Evolutionary conservation across 1,140 invertebrate genomes (phyloP).

Genomic region (Drosophila fuyamai): DNA sequence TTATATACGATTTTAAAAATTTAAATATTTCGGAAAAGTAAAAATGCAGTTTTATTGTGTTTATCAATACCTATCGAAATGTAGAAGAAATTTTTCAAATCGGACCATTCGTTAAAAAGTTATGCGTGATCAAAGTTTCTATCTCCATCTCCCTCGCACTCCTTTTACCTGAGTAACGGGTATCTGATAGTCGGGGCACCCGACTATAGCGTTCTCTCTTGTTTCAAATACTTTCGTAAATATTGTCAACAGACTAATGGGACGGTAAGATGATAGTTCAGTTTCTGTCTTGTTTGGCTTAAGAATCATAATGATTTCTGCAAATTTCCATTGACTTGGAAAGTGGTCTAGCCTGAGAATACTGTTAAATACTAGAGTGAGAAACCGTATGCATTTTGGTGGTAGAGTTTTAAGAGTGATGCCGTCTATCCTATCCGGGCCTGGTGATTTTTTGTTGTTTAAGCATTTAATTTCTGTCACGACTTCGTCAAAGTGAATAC

Average conservation of each 20-base stretch:
- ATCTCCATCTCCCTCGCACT: no score
- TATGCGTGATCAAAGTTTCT: no score
- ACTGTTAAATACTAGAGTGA: conserved; percentile 33
- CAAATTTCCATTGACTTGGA: conserved; percentile 35
- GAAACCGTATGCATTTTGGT: conserved; percentile 30
- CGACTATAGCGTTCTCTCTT: no score
- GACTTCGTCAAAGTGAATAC: conserved; percentile 21
- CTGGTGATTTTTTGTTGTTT: conserved; percentile 46
- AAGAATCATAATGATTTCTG: conserved; percentile 27
- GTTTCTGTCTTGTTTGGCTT: conserved; percentile 28
- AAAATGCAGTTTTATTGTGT: no score
- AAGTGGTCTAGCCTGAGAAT: conserved; percentile 40
- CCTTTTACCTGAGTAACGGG: no score
- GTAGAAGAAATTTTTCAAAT: no score
- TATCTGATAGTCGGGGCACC: no score
- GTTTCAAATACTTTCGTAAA: conserved; percentile 70
- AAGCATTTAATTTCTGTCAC: conserved; percentile 30
- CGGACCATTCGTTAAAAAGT: no score
- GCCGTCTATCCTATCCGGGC: conserved; percentile 29
- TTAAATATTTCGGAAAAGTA: no score
- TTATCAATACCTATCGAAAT: no score
- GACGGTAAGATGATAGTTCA: conserved; percentile 19
- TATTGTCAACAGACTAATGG: conserved; percentile 53
- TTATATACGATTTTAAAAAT: no score
- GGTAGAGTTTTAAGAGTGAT: conserved; percentile 27